These are phyloP conservation scores for Trisateles emortualis DNA, from an alignment of 2,888 invertebrate species.

Conservation along the genomic window DNA sequence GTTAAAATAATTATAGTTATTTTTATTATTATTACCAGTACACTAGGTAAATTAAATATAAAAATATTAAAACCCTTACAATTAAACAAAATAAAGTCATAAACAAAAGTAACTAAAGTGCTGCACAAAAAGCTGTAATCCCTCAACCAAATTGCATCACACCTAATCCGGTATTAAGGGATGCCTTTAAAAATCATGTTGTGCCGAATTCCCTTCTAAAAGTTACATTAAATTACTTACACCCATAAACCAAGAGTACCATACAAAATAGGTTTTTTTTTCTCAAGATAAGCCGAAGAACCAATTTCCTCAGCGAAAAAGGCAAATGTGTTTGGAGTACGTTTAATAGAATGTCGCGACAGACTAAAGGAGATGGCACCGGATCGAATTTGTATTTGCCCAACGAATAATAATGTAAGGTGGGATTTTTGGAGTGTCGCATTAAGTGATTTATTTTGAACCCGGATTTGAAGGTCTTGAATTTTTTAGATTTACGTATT, in stretches of 20 bases:
- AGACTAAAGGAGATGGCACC: slow-evolving; percentile 53
- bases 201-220: slow-evolving; percentile 40
- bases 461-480: slow-evolving; percentile 19
- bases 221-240: slow-evolving; percentile 55
- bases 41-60: too few species aligned
- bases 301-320: slow-evolving; percentile 65
- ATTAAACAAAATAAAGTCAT: neutral
- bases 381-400: slow-evolving; percentile 61
- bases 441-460: slow-evolving; percentile 57
- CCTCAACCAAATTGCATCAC: slow-evolving; percentile 6
- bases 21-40: too few species aligned
- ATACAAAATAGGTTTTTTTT: slow-evolving; percentile 55
- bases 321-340: slow-evolving; percentile 67
- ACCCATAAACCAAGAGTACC: slow-evolving; percentile 46
- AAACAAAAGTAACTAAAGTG: neutral
- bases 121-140: neutral
- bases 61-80: too few species aligned
- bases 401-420: slow-evolving; percentile 53
- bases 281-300: slow-evolving; percentile 61
- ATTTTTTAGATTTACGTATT: slow-evolving; percentile 4
- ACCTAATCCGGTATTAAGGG: slow-evolving; percentile 16
- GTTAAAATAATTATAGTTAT: too few species aligned
- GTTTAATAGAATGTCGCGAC: slow-evolving; percentile 65
- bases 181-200: slow-evolving; percentile 33
- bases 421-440: slow-evolving; percentile 48